phyloP scores from a whole-genome alignment of 2,113 vertebrate genomes.

The Dipodomys merriami region DNA sequence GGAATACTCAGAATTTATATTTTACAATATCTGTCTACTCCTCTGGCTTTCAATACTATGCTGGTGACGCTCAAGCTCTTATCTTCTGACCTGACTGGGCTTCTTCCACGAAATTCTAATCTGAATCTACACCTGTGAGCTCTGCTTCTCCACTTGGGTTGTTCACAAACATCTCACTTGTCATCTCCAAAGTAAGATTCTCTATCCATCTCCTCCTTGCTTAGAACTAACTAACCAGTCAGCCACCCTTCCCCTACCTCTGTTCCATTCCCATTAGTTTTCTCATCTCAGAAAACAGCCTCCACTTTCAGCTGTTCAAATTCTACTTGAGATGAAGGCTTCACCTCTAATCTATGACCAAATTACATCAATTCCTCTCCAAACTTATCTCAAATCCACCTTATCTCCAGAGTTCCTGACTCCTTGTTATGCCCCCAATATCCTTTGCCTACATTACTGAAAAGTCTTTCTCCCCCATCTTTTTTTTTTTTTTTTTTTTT shows the following conservation, averaged over 20 bases:
- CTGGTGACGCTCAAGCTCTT: neutral
- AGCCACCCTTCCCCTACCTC: accelerated
- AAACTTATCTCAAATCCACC: neutral
- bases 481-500: too few relatives aligned
- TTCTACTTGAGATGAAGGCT: neutral
- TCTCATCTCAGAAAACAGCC: neutral
- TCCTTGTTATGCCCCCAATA: neutral
- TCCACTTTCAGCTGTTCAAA: neutral
- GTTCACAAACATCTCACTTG: neutral
- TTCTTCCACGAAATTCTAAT: neutral
- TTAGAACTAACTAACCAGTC: neutral
- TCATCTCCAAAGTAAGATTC: neutral
- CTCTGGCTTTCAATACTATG: neutral
- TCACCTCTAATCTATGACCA: neutral
- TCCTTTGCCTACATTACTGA: neutral
- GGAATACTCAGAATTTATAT: neutral
- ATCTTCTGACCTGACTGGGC: neutral
- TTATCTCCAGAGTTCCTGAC: neutral
- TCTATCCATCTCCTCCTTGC: neutral
- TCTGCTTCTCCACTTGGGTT: neutral
- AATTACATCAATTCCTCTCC: neutral
- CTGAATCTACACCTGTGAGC: neutral
- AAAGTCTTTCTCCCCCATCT: neutral
- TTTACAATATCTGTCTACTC: neutral
- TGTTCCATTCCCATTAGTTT: neutral